Conservation (phyloP, 1,140 invertebrate species). For the Drosophila nebulosa region DNA sequence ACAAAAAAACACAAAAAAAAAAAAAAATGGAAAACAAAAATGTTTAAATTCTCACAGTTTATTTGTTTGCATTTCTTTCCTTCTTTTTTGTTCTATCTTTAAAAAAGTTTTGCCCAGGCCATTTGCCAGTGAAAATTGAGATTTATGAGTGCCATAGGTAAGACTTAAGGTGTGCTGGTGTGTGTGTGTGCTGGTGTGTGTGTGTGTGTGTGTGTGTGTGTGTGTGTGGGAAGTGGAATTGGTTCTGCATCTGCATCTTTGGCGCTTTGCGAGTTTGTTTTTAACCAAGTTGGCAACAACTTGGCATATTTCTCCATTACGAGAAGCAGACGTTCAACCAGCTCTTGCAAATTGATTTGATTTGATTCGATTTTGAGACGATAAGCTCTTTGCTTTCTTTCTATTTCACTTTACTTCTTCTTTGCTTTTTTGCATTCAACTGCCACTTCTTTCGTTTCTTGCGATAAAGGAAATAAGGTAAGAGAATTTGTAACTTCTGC, state of each 20-base stretch:
- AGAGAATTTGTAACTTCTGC: conserved; percentile 49
- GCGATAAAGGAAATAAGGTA: conserved; percentile 28
- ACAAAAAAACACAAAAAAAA: conserved; percentile 9
- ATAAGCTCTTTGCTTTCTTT: conserved; percentile 43
- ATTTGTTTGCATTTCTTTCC: neutral
- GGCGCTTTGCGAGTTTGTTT: conserved; percentile 44
- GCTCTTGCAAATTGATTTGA: conserved; percentile 72
- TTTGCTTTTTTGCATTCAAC: neutral
- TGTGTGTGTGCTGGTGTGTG: neutral
- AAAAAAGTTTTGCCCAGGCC: conserved; percentile 51
- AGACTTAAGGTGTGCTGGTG: neutral
- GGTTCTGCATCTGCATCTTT: conserved; percentile 32
- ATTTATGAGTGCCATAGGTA: conserved; percentile 39
- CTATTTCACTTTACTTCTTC: conserved; percentile 15
- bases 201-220: neutral
- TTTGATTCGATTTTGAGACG: conserved; percentile 75
- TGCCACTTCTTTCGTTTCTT: neutral
- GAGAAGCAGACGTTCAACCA: conserved; percentile 13
- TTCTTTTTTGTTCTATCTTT: neutral
- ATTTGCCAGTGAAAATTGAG: conserved; percentile 55
- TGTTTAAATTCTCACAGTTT: conserved; percentile 39
- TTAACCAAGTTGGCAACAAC: conserved; percentile 47
- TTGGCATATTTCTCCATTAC: conserved; percentile 76
- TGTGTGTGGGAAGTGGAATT: neutral
- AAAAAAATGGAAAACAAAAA: neutral